Evolutionary conservation across 2,113 vertebrate genomes (phyloP), one percentile per base, ranked within the genome.

Genomic region (Bagarius yarrelli): DNA sequence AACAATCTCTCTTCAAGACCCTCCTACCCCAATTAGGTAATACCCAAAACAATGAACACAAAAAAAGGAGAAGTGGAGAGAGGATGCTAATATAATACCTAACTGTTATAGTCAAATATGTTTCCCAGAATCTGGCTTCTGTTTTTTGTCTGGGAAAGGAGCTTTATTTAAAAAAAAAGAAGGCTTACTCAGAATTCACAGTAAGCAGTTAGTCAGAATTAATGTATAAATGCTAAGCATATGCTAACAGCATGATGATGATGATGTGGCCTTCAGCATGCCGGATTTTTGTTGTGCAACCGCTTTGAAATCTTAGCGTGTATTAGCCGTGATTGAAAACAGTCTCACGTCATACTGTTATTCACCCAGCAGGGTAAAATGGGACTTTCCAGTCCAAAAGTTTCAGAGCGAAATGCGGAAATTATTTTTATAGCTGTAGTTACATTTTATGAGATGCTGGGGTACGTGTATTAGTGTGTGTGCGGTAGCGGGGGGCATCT

Each of bases 41-140:
- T 78, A 63, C 40, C 13, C 72, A 76, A 64, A 84, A 71, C 79
- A 57, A 55, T 72, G 76, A 57, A 70, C 57, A 73, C 78, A 30
- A 14, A 55, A 82, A 82, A 86, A 82, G 73, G 73, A 86, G 85
- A 85, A 85, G 86, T 83, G 36, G 19, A 2, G 15, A 18, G 53
- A 44, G 21, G 61, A 76, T 69, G 76, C 69, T 73, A 76, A 82
- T 50, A 66, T 56, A 81, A 75, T 69, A 63, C 70, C 25, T 59
- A 77, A 67, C 72, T 53, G 32, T 80, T 52, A 57, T 40, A 66
- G 52, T 32, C 40, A 66, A 50, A 75, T 53, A 66, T 1, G 52
- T 30, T 83, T 83, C 84, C 75, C 81, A 85, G 81, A 85, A 83
- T 70, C 4, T 16, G 25, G 19, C 25, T 8, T 32, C 32, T 44